A percentile compares a stretch with the other conserved stretches of the same genome.
Evolutionary conservation across 2,888 invertebrate species (phyloP).

Genomic region (Mesorhabditis sp.): DNA sequence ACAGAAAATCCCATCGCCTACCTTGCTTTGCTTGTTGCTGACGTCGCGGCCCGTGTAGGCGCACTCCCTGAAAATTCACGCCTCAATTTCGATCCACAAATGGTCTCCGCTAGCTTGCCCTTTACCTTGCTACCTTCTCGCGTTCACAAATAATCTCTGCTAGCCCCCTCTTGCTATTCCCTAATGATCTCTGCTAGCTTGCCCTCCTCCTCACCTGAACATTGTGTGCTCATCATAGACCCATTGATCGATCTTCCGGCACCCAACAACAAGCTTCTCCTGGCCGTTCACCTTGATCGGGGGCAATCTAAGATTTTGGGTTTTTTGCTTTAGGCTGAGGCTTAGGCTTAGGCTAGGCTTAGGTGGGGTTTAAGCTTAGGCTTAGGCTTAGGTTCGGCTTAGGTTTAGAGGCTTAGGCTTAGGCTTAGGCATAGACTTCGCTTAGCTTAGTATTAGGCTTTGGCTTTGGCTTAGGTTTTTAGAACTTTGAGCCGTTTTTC

Average conservation of each 20-base stretch:
- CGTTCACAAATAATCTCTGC: background rate
- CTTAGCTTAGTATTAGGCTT: no score
- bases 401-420: no score
- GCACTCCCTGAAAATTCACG: constrained; percentile 28
- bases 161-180: background rate
- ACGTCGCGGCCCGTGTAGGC: constrained; percentile 41
- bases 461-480: no score
- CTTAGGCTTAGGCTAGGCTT: no score
- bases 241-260: constrained; percentile 6
- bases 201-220: background rate
- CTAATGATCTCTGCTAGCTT: background rate
- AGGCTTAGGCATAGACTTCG: no score
- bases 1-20: background rate
- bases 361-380: no score
- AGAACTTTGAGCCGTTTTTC: no score
- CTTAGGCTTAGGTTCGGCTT: no score
- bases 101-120: background rate
- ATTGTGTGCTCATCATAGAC: constrained; percentile 3
- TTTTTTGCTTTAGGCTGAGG: no score
- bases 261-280: background rate
- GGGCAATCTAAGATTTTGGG: no score
- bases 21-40: constrained; percentile 30
- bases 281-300: background rate
- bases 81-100: no score
- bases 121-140: no score